Conservation (phyloP, 2,888 invertebrate species). For the Prosapia bicincta region DNA sequence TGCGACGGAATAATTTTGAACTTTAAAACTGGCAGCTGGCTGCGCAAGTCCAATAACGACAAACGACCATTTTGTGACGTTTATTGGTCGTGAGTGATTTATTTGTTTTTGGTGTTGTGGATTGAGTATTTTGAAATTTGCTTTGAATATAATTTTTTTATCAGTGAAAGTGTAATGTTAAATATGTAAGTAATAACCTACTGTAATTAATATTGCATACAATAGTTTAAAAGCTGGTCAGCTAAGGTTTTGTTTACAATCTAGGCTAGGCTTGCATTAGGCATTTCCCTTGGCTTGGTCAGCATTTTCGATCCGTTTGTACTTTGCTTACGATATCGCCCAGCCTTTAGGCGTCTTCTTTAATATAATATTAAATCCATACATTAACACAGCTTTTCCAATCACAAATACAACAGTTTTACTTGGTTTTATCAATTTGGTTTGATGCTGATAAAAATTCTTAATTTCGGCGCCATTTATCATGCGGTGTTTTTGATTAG, state of each 20-base stretch:
- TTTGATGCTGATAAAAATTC: background rate
- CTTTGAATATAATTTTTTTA: background rate
- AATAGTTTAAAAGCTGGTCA: background rate
- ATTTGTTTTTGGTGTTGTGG: slow-evolving; percentile 5
- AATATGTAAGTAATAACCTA: background rate
- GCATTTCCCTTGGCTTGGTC: background rate
- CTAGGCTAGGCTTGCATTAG: background rate
- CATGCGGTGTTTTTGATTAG: slow-evolving; percentile 1
- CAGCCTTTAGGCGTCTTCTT: background rate
- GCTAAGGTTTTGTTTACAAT: background rate
- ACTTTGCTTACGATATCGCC: background rate
- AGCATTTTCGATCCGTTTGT: background rate
- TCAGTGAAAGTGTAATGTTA: background rate
- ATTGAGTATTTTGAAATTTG: slow-evolving; percentile 1
- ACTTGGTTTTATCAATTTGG: background rate
- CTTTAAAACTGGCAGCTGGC: slow-evolving; percentile 14
- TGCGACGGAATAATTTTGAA: background rate
- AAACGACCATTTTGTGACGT: slow-evolving; percentile 15
- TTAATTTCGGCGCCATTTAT: background rate
- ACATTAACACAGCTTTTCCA: background rate
- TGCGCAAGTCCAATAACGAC: background rate
- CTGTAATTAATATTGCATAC: background rate
- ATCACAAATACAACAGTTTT: background rate
- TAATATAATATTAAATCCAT: background rate
- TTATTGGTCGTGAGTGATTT: background rate